Base-by-base conservation (phyloP, 2,888 invertebrate species). In the Homarus gammarus region DNA sequence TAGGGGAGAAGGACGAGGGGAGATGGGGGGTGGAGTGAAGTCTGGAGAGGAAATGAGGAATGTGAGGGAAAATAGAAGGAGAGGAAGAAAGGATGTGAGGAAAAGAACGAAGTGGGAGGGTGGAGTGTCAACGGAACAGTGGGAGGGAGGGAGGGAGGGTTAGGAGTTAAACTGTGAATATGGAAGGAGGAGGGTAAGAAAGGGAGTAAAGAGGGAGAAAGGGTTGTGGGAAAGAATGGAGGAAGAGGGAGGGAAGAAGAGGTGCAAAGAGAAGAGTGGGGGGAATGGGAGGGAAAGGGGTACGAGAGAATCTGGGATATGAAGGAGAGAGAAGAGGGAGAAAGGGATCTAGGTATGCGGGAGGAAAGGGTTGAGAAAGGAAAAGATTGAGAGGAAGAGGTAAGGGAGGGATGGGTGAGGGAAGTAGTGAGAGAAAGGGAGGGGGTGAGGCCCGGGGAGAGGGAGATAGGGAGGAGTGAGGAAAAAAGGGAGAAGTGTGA, bases 401-500 rank as follows among this genome's bases (percentile, higher is more conserved):
- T 1, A 40, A 1, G 36, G 72, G 33, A 18, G 64, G 64, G 18
- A 22, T 6, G 36, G 10, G 36, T 2, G 36, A 38, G 40, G 0
- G 6, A 44, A 22, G 3, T 22, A 36, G 33, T 12, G 27, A 18
- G 36, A 40, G 33, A 22, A 33, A 33, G 1, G 15, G n/a, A 12
- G 44, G 12, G 44, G 12, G 44, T 8, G 44, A 44, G 44, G 44
- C 6, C 5, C 6, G 44, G 44, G 12, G 77, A n/a, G 64, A 36
- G 40, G 3, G 38, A 64, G 64, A 64, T 61, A 38, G 82, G 38
- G 64, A 68, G 64, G 38, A 40, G 40, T 38, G 40, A 68, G 40
- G 40, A 82, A 27, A 40, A 31, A 82, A 31, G 51, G 44, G 40
- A 68, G 40, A 40, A 70, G 40, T 38, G 82, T 70, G 40, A 31